Percentiles rank a stretch among this genome's conserved stretches.
phyloP scores from a whole-genome alignment of 2,113 vertebrate genomes.

The Lanius collurio region DNA sequence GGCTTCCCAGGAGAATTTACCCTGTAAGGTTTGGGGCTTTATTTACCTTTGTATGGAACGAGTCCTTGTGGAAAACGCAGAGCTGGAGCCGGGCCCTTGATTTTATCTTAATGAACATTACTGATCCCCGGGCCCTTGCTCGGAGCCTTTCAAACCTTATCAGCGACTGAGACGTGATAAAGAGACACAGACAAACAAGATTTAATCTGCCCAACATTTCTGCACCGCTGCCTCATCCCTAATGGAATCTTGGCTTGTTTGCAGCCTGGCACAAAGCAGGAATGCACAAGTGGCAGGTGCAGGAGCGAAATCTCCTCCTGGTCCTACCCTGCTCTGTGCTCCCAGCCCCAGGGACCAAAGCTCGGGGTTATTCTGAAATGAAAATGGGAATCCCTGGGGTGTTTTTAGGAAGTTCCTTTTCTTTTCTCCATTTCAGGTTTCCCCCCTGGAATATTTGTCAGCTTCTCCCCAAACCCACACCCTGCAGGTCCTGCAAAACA shows the following conservation, averaged over 20 bases:
- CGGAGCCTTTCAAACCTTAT: background rate
- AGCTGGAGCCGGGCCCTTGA: background rate
- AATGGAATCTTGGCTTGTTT: background rate
- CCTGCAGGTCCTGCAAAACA: background rate
- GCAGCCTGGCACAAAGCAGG: background rate
- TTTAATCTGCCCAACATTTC: background rate
- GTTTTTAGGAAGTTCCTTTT: background rate
- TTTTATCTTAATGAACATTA: background rate
- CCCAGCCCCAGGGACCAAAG: background rate
- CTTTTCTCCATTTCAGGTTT: background rate
- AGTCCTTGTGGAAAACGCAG: background rate
- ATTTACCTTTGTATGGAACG: background rate
- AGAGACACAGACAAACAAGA: background rate
- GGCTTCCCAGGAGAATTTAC: background rate
- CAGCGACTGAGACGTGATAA: rapidly evolving
- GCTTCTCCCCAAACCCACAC: background rate
- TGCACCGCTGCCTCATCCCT: background rate
- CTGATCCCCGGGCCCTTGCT: background rate
- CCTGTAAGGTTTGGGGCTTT: background rate
- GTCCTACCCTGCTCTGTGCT: rapidly evolving
- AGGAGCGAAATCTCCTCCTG: background rate
- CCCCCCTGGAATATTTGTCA: rapidly evolving
- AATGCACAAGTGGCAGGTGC: background rate
- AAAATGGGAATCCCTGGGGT: rapidly evolving
- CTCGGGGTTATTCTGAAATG: background rate